Base-by-base conservation (phyloP, 2,797 vertebrate species). In the Perodicticus potto region DNA sequence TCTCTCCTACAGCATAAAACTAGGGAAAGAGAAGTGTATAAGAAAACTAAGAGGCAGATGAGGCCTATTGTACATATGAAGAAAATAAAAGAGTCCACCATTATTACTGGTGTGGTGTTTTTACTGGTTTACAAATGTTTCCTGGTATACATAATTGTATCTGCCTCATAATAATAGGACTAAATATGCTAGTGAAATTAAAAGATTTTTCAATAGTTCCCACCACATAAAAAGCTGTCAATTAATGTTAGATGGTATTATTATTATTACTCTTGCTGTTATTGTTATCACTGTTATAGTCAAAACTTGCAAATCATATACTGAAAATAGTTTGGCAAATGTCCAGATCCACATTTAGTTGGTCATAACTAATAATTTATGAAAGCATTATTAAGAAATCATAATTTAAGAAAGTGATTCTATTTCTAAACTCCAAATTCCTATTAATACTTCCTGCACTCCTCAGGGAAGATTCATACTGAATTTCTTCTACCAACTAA, bases 401-500 rank as follows among this genome's bases (percentile, higher is more conserved):
- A 81, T 81, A 59, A 37, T 63, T 83, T 67, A 77, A 85, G 70
- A 89, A 86, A 63, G 34, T 34, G 14, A 89, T 67, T 94, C 45
- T 89, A n/a, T 89, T 82, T 83, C 81, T 94, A 84, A 83, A 78
- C 37, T 59, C 73, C 29, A 85, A 81, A 72, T 65, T 87, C 55
- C 74, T 85, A 61, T 76, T 45, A 57, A 59, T 49, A 25, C 29
- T 70, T 83, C 83, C 59, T 86, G 84, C 72, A 92, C 34, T 59
- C 43, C 43, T 77, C 49, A 67, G 53, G 86, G 12, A 90, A 63
- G 43, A 90, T 59, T 72, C 40, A 74, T 32, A 53, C 5, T 23
- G 69, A 73, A 83, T 82, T 81, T 85, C 53, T 49, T 61, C 59
- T 23, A 83, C 25, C 90, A 65, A 53, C 87, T 67, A 76, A 57